Evolutionary conservation across 2,797 vertebrate species (phyloP).

Genomic region (Gallinago nigripennis): DNA sequence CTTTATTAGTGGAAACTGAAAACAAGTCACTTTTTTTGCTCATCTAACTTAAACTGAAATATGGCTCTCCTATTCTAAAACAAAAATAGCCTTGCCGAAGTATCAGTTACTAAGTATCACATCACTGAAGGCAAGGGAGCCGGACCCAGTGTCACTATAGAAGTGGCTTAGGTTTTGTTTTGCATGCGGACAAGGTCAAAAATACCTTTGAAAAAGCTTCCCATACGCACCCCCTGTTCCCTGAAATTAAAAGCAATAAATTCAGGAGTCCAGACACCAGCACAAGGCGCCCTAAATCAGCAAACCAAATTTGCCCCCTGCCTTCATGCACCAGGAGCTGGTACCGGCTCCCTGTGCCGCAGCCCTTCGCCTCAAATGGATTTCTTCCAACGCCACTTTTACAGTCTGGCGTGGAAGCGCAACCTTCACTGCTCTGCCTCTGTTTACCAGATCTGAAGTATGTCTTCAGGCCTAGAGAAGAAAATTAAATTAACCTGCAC

Average conservation of each 20-base stretch:
- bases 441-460: background rate
- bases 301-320: background rate
- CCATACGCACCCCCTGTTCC: background rate
- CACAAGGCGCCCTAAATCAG: background rate
- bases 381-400: accelerated
- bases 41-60: background rate
- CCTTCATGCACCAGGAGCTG: accelerated
- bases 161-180: conserved; percentile 6
- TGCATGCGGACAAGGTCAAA: background rate
- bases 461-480: background rate
- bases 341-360: accelerated
- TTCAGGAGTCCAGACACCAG: background rate
- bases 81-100: background rate
- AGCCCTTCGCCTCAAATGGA: background rate
- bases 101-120: conserved; percentile 10
- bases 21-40: background rate
- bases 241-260: background rate
- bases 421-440: background rate
- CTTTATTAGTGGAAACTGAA: background rate
- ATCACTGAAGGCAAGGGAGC: background rate
- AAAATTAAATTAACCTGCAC: background rate
- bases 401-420: background rate
- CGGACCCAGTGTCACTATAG: background rate
- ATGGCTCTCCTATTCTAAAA: background rate
- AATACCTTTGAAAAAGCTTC: conserved; percentile 21